A percentile compares a stretch with the other conserved stretches of the same genome.
These are phyloP conservation scores for Heterodera filipjevi DNA, from an alignment of 2,888 invertebrate genomes.

Conservation along the genomic window DNA sequence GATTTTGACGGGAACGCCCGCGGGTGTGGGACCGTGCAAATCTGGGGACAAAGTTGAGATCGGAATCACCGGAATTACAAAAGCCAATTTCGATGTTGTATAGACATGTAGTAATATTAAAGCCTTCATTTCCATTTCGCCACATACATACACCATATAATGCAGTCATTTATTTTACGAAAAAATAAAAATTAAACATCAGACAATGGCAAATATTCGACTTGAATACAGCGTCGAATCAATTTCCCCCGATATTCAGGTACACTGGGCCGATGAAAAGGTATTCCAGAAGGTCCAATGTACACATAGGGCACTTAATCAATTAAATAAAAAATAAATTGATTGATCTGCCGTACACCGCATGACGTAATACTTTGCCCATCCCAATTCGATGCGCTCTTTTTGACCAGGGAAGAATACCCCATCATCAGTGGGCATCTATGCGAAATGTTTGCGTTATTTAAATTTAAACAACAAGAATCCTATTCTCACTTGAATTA, in stretches of 20 bases:
- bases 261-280: background rate
- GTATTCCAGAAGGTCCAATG: conserved; percentile 8
- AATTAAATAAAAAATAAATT: background rate
- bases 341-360: conserved; percentile 33
- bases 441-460: too few relatives aligned
- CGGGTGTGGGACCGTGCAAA: conserved; percentile 49
- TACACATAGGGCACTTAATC: conserved; percentile 32
- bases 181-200: background rate
- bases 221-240: conserved; percentile 9
- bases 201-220: conserved; percentile 16
- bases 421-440: conserved; percentile 36
- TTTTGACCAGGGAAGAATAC: conserved; percentile 48
- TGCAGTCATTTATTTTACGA: background rate
- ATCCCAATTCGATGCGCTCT: conserved; percentile 48
- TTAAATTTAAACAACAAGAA: too few relatives aligned
- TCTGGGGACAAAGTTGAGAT: conserved; percentile 60
- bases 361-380: conserved; percentile 58
- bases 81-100: conserved; percentile 42
- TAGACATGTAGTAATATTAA: background rate
- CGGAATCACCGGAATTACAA: conserved; percentile 50
- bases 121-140: too few relatives aligned
- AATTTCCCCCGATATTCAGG: conserved; percentile 3
- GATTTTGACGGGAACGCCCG: conserved; percentile 73
- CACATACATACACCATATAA: too few relatives aligned
- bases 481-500: conserved; percentile 70